These are phyloP conservation scores for Atta colombica DNA, from an alignment of 1,140 invertebrate genomes.

Conservation along the genomic window DNA sequence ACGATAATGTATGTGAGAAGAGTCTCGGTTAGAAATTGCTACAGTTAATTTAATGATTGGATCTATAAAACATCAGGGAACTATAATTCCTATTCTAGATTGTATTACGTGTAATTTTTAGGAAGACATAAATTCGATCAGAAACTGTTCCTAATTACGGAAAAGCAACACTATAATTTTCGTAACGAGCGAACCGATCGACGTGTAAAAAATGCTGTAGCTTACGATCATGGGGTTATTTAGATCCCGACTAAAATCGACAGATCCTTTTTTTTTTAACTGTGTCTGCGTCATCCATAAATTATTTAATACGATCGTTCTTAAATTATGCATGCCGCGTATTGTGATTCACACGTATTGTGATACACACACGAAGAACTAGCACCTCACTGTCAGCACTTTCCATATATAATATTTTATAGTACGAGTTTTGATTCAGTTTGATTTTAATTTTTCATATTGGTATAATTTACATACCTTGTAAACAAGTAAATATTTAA, in stretches of 20 bases:
- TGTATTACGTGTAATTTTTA: conserved; percentile 11
- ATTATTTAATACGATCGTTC: background rate
- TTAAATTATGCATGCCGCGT: conserved; percentile 1
- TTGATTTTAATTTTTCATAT: background rate
- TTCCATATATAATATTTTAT: background rate
- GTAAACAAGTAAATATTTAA: background rate
- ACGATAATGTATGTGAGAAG: conserved; percentile 48
- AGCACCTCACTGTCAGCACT: too few species aligned
- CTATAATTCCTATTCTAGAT: background rate
- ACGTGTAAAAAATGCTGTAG: conserved; percentile 1
- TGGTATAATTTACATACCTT: background rate
- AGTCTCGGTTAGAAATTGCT: conserved; percentile 11
- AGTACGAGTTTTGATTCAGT: background rate
- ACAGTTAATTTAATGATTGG: background rate
- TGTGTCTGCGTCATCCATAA: background rate
- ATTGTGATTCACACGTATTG: background rate
- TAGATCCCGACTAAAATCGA: background rate
- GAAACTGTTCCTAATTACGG: background rate
- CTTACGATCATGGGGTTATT: background rate
- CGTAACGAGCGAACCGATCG: background rate
- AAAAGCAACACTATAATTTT: conserved; percentile 1
- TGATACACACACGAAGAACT: conserved; percentile 4
- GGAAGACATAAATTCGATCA: background rate
- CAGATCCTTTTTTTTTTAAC: background rate
- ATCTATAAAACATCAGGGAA: background rate